Evolutionary conservation across 2,888 invertebrate genomes (phyloP).

Genomic region (Vannuccia rotundouncinata): DNA sequence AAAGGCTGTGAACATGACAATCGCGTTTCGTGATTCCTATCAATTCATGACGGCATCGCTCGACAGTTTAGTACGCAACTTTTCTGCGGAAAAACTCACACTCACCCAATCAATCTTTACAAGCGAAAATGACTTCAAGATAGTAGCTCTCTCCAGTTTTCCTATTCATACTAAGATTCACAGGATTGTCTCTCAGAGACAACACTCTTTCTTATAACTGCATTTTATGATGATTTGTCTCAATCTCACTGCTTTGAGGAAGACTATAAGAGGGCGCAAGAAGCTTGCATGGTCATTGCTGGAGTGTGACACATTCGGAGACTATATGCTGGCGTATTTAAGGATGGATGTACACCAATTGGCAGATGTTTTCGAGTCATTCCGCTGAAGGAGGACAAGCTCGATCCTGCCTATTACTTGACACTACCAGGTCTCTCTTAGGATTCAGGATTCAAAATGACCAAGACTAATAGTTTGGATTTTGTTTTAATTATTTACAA

Average conservation of each 20-base stretch:
- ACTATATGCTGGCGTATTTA: neutral
- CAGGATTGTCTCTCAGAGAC: neutral
- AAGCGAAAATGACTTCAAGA: neutral
- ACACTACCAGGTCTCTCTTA: neutral
- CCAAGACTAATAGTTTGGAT: neutral
- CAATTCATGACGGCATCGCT: neutral
- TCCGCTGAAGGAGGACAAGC: neutral
- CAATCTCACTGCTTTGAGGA: neutral
- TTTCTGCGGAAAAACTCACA: neutral
- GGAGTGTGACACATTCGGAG: neutral
- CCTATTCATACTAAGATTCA: neutral
- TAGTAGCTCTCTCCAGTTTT: neutral
- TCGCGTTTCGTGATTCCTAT: neutral
- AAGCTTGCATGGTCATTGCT: neutral
- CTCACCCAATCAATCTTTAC: neutral
- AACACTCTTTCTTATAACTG: neutral
- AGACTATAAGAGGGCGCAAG: neutral
- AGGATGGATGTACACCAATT: neutral
- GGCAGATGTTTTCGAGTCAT: neutral
- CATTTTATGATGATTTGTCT: neutral
- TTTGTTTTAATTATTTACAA: neutral
- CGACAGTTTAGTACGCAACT: neutral
- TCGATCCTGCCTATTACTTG: neutral
- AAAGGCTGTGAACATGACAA: neutral
- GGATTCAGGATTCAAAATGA: neutral